phyloP scores from a whole-genome alignment of 2,113 vertebrate genomes.

The Prionailurus viverrinus region DNA sequence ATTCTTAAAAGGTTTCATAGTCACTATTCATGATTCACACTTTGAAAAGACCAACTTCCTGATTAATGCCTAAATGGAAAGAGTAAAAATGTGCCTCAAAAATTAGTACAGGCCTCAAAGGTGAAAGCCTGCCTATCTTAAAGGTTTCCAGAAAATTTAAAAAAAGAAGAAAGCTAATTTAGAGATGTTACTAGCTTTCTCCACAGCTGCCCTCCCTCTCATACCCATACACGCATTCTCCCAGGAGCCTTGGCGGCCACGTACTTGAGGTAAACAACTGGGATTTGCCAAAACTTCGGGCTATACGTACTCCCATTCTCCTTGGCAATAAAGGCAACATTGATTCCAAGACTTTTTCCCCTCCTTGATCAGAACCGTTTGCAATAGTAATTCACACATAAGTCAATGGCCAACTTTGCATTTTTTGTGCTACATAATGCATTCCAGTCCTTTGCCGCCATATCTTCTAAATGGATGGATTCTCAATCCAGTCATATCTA shows the following conservation, averaged over 20 bases:
- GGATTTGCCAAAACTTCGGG: background rate
- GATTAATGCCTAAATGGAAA: conserved; percentile 68
- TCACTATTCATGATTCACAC: conserved; percentile 71
- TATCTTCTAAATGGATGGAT: background rate
- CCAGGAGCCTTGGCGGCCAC: background rate
- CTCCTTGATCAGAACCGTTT: background rate
- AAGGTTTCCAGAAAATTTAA: background rate
- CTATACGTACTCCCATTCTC: background rate
- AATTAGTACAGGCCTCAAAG: conserved; percentile 59
- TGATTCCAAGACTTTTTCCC: background rate
- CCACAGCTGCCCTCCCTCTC: background rate
- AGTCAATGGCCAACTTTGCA: background rate
- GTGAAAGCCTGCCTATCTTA: conserved; percentile 17
- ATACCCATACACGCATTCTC: background rate
- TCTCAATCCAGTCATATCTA: background rate
- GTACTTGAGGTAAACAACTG: background rate
- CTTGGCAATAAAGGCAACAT: background rate
- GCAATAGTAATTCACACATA: background rate
- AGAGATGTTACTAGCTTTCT: background rate
- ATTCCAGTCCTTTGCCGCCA: background rate
- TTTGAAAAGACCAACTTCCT: conserved; percentile 69
- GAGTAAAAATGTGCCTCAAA: conserved; percentile 45
- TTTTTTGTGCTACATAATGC: background rate
- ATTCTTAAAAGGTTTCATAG: conserved; percentile 67
- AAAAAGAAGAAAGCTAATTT: background rate